Evolutionary conservation across 1,140 invertebrate genomes (phyloP).

Genomic region (Drosophila sp.): DNA sequence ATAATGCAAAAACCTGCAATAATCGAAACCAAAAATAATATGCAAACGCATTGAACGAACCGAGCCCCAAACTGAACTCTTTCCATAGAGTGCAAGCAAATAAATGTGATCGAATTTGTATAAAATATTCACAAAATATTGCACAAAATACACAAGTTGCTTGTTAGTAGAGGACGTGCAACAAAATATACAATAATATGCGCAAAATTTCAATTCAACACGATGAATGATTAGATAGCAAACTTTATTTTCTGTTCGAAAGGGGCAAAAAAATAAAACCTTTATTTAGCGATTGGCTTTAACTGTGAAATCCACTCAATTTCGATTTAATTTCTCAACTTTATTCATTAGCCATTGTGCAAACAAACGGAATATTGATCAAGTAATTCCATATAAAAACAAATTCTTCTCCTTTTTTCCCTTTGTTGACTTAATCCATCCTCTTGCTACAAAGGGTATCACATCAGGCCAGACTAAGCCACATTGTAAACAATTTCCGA

Average conservation of each 20-base stretch:
- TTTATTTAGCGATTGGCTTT: background rate
- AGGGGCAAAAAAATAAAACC: background rate
- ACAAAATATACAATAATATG: background rate
- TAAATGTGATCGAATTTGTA: constrained; percentile 1
- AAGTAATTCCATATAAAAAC: background rate
- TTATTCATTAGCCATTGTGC: background rate
- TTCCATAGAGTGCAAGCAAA: background rate
- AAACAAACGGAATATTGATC: background rate
- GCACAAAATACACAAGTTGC: constrained; percentile 1
- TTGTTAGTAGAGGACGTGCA: background rate
- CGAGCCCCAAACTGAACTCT: background rate
- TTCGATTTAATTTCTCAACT: background rate
- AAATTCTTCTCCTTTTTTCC: background rate
- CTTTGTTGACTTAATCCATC: background rate
- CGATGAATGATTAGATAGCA: background rate
- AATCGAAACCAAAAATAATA: background rate
- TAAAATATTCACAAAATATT: constrained; percentile 2
- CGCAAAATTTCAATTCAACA: background rate
- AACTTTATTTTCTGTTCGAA: background rate
- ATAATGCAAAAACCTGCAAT: background rate
- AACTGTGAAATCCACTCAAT: background rate
- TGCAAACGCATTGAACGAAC: background rate
- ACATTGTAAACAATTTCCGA: background rate
- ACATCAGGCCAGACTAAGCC: background rate
- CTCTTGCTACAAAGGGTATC: background rate